Base-by-base conservation (phyloP, 1,140 invertebrate species). In the Orussus abietinus region DNA sequence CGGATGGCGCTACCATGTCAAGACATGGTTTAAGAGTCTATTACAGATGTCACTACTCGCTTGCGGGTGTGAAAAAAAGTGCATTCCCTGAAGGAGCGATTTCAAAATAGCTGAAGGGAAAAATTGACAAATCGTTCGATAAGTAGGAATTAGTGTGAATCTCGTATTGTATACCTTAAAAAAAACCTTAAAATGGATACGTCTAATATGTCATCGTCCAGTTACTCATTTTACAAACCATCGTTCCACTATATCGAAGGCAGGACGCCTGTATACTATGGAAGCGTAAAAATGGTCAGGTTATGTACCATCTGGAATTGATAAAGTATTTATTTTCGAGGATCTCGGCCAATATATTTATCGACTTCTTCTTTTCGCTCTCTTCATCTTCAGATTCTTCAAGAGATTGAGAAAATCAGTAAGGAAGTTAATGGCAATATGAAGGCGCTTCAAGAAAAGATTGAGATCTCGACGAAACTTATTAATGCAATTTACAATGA, bases 391-490 rank as follows among this genome's bases (percentile, higher is more conserved):
- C 13, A 36, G 34, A 18, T n/a, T 12, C 34, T 36, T 22, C 34
- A 36, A 20, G 18, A 36, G 9, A 18, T 36, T 3, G 6, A 36
- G 21, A 12, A 20, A 6, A 10, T 36, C 10, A 19, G 10, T 10
- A 20, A 19, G 12, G 34, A 36, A 19, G 13, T 36, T 10, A 36
- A 36, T 36, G 10, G 10, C 10, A 36, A 36, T 20, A 15, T 15
- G 9, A 36, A 36, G n/a, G 12, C 13, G 10, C 4, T 36, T 10
- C 11, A 36, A 9, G 10, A 15, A 18, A 36, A 9, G 5, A 20
- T 20, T 15, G 21, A 36, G 9, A 12, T 12, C 10, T 11, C 13
- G 9, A 18, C 13, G 9, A 15, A 18, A 9, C 18, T 36, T n/a
- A 20, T 36, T 4, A 20, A 6, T 5, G 18, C 18, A 10, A 36